Evolutionary conservation across 2,888 invertebrate genomes (phyloP), one percentile per base, ranked within the genome.

Genomic region (Drosophila villosipedis): DNA sequence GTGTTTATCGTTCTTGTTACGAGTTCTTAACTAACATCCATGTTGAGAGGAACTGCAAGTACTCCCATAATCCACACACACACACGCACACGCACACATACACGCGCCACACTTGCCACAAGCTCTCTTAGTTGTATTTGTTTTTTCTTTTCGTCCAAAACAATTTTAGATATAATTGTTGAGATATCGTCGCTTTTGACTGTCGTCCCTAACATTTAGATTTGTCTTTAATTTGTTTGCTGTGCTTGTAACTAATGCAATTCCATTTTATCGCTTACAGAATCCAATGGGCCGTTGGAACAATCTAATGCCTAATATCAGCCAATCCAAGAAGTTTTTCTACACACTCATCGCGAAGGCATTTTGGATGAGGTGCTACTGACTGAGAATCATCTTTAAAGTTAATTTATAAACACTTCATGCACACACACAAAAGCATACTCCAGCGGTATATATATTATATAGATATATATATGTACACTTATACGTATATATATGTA

Each of bases 321-420:
- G 50, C 66, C 79, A 60, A 88, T 88, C 61, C 69, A 73, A 31
- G 78, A 82, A 64, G 73, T 79, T 73, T 69, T 81, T 57, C 57
- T 68, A 73, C 74, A 68, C 58, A 67, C 76, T 64, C 76, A 75
- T 35, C 71, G 73, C 71, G 75, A 72, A 30, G 62, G 65, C 33
- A 37, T 71, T 50, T 71, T 73, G 82, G 75, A 52, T 70, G 79
- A 84, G 64, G 69, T 78, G 65, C 74, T 76, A 81, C 77, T 81
- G 88, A 88, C 88, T 90, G 88, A 88, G 73, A 83, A 86, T 82
- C 84, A 88, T 88, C 89, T 85, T 61, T 83, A 84, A 78, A 71
- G 25, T 59, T 68, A 65, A 71, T 77, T 61, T 55, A 58, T 58
- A 55, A 50, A 61, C 64, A 47, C 39, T 62, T 59, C 76, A 74